Conservation (phyloP, 1,140 invertebrate genomes). For the Trypoxylus dichotomus region DNA sequence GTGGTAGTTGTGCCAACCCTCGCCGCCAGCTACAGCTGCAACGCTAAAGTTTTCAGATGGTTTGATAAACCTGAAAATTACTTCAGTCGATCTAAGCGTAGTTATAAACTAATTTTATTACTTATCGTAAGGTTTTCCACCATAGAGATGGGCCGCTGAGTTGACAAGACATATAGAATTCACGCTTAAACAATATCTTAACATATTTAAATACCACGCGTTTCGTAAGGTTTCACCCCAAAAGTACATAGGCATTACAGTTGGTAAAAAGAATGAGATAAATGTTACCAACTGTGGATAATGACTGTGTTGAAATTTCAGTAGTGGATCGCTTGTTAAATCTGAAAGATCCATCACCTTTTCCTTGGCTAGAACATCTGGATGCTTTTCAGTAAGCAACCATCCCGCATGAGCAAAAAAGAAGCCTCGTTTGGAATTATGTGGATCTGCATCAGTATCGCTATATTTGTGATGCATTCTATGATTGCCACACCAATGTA, state of each 20-base stretch:
- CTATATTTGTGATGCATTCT: slow-evolving; percentile 85
- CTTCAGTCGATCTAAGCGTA: not conserved
- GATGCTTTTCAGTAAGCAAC: slow-evolving; percentile 84
- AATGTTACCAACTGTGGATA: slow-evolving; percentile 81
- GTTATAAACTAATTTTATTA: slow-evolving; percentile 48
- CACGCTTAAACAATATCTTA: slow-evolving; percentile 85
- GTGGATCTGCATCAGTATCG: slow-evolving; percentile 89
- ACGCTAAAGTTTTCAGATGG: slow-evolving; percentile 74
- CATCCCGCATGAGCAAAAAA: slow-evolving; percentile 92
- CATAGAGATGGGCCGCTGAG: slow-evolving; percentile 91
- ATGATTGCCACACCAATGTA: slow-evolving; percentile 82
- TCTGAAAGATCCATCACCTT: slow-evolving; percentile 77
- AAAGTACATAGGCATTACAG: slow-evolving; percentile 74
- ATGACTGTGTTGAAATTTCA: slow-evolving; percentile 64
- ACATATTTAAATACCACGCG: slow-evolving; percentile 81
- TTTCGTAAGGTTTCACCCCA: slow-evolving; percentile 83
- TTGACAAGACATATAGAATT: slow-evolving; percentile 97
- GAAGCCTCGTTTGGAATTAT: slow-evolving; percentile 85
- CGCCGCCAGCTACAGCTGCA: slow-evolving; percentile 72
- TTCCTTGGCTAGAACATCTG: slow-evolving; percentile 75
- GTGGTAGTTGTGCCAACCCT: slow-evolving; percentile 96
- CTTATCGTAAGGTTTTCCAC: slow-evolving; percentile 89
- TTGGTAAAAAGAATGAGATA: slow-evolving; percentile 84
- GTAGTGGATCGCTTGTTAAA: slow-evolving; percentile 71
- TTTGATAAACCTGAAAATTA: slow-evolving; percentile 65